Percentiles rank a stretch among this genome's conserved stretches.
Conservation (phyloP, 2,797 vertebrate species). For the Acrossocheilus wenchowensis region DNA sequence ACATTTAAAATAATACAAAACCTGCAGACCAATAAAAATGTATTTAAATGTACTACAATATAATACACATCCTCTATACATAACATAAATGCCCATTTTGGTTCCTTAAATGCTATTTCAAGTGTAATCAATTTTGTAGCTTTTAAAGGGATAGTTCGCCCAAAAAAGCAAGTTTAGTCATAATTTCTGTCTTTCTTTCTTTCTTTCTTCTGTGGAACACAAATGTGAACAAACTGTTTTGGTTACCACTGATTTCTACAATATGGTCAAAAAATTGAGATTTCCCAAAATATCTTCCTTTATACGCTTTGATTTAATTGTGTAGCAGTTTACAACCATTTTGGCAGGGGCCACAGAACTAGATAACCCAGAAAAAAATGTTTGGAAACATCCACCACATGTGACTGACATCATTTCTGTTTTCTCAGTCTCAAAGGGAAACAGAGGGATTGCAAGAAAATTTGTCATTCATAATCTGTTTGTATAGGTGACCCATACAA, state of each 20-base stretch:
- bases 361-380: not conserved
- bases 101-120: not conserved
- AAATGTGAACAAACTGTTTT: not conserved
- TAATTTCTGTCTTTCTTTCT: not conserved
- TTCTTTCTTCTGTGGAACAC: not conserved
- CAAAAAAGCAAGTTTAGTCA: not conserved
- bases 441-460: not conserved
- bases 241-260: not conserved
- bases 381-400: not conserved
- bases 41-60: not conserved
- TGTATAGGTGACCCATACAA: conserved; percentile 20
- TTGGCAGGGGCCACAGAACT: not conserved
- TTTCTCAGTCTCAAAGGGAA: not conserved
- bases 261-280: not conserved
- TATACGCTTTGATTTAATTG: not conserved
- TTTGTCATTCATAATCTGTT: not conserved
- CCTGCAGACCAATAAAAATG: not conserved
- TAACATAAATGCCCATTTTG: too few relatives aligned
- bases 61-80: too few relatives aligned
- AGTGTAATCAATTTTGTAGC: not conserved
- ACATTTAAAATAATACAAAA: not conserved
- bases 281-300: not conserved
- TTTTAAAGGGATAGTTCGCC: not conserved
- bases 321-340: not conserved
- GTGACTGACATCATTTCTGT: not conserved